phyloP scores from a whole-genome alignment of 2,797 vertebrate genomes.

The Columba guinea region DNA sequence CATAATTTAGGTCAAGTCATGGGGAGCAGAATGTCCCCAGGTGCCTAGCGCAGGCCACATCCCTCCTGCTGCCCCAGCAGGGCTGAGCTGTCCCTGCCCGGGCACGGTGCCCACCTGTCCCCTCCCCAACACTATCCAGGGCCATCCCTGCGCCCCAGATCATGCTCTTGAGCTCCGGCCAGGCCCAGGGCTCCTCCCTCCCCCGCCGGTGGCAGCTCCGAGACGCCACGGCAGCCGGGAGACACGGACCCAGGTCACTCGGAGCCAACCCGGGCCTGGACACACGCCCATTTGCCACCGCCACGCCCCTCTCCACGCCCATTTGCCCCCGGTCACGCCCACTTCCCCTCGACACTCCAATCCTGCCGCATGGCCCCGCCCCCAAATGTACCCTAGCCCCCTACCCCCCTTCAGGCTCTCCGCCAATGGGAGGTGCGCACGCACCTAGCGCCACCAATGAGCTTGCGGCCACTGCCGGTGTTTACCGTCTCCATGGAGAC shows the following conservation, averaged over 20 bases:
- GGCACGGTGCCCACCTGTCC: no score
- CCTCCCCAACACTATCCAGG: background rate
- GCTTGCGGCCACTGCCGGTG: background rate
- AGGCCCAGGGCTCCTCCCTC: background rate
- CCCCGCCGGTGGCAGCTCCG: background rate
- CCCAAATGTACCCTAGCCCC: accelerated
- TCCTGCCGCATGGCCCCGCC: accelerated
- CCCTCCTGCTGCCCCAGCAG: background rate
- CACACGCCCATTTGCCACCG: background rate
- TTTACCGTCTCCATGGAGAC: background rate
- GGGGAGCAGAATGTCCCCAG: background rate
- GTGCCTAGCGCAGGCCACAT: no score
- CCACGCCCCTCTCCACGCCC: background rate
- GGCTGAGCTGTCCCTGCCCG: no score
- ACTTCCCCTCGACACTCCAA: background rate
- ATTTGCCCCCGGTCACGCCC: background rate
- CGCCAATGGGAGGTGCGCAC: background rate
- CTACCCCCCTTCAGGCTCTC: accelerated
- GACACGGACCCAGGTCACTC: accelerated
- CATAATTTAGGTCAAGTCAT: background rate
- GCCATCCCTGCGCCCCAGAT: no score
- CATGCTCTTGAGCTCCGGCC: no score
- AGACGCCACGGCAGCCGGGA: accelerated
- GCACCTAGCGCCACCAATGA: background rate
- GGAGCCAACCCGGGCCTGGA: no score